Evolutionary conservation across 2,888 invertebrate species (phyloP).

Genomic region (Andrena bicolor): DNA sequence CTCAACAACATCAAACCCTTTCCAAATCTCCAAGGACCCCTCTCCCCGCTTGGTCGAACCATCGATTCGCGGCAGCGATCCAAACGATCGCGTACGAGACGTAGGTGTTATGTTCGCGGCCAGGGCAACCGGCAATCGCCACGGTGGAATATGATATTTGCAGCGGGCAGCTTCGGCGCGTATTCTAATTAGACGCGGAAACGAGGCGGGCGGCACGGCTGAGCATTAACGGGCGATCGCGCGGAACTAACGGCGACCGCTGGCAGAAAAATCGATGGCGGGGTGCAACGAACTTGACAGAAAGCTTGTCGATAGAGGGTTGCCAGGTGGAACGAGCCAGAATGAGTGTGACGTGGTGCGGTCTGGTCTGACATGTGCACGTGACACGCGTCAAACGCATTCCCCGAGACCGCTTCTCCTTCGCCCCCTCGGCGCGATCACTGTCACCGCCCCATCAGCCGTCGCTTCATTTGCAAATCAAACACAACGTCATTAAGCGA

Average conservation of each 20-base stretch:
- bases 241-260: conserved; percentile 44
- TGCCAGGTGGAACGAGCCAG: conserved; percentile 59
- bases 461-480: conserved; percentile 71
- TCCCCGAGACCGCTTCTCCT: conserved; percentile 22
- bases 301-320: conserved; percentile 57
- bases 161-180: background rate
- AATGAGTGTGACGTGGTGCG: conserved; percentile 68
- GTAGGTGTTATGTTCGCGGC: too few relatives aligned
- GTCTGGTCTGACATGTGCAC: conserved; percentile 68
- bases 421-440: conserved; percentile 4
- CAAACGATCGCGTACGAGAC: too few relatives aligned
- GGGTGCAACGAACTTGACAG: conserved; percentile 71
- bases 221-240: conserved; percentile 59
- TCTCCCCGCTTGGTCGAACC: too few relatives aligned
- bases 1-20: too few relatives aligned
- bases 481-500: conserved; percentile 68
- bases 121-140: too few relatives aligned
- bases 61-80: too few relatives aligned
- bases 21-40: too few relatives aligned
- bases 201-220: conserved; percentile 14
- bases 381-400: conserved; percentile 73
- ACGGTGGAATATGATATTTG: background rate
- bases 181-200: conserved; percentile 37
- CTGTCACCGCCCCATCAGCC: conserved; percentile 21
- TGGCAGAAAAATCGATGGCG: conserved; percentile 68